Conservation (phyloP, 2,113 vertebrate species). For the Takifugu flavidus region DNA sequence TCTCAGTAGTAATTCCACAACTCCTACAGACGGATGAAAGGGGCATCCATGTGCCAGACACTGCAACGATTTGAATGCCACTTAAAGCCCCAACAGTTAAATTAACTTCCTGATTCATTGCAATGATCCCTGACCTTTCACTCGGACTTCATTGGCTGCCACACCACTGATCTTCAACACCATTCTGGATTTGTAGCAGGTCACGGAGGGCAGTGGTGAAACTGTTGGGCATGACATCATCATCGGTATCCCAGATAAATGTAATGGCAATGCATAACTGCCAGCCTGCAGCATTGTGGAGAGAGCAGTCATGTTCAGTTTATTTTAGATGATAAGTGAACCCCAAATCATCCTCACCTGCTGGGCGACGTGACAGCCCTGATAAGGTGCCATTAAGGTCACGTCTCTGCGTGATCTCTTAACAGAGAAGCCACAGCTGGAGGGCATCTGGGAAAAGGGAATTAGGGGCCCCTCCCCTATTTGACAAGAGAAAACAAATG, state of each 20-base stretch:
- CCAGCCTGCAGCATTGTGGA: conserved; percentile 17
- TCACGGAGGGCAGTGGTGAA: conserved; percentile 6
- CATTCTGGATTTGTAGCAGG: conserved; percentile 27
- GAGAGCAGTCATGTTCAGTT: not conserved
- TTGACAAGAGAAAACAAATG: not conserved
- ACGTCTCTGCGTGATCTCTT: conserved; percentile 39
- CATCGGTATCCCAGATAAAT: conserved; percentile 29
- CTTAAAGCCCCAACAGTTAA: not conserved
- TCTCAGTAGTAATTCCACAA: conserved; percentile 32
- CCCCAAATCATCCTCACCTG: conserved; percentile 16
- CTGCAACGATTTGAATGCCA: conserved; percentile 20
- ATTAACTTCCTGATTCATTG: not conserved
- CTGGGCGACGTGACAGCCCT: conserved; percentile 44
- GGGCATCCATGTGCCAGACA: conserved; percentile 41
- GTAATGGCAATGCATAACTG: conserved; percentile 35
- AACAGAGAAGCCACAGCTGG: conserved; percentile 49
- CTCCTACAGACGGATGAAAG: conserved; percentile 1
- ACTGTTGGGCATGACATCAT: conserved; percentile 33
- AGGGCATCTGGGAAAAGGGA: conserved; percentile 45
- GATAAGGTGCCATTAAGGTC: conserved; percentile 39
- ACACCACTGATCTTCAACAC: conserved; percentile 22
- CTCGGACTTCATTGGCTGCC: conserved; percentile 9
- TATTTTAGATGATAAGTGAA: not conserved
- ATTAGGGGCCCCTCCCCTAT: conserved; percentile 30
- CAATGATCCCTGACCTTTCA: conserved; percentile 32